A percentile compares a stretch with the other conserved stretches of the same genome.
These are phyloP conservation scores for Eilema griseolum DNA, from an alignment of 2,888 invertebrate genomes.

Conservation along the genomic window DNA sequence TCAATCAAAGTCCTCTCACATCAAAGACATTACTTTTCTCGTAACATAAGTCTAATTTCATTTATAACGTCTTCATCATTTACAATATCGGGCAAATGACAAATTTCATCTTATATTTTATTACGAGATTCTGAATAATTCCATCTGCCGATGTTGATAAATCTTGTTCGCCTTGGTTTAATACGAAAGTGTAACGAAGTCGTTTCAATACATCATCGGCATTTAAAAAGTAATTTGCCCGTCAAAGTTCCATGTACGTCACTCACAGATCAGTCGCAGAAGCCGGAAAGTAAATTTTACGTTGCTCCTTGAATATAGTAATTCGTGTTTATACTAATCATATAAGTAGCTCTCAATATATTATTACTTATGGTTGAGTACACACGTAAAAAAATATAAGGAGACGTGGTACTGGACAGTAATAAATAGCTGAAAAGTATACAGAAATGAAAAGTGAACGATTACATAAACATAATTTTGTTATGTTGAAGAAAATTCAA, in stretches of 20 bases:
- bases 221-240: constrained; percentile 46
- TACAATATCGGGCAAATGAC: neutral
- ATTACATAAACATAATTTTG: neutral
- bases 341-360: neutral
- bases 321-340: constrained; percentile 18
- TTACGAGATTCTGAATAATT: constrained; percentile 12
- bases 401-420: neutral
- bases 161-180: constrained; percentile 23
- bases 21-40: neutral
- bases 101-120: neutral
- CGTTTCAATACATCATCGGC: constrained; percentile 14
- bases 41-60: constrained; percentile 1
- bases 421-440: neutral
- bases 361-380: neutral
- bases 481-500: too few species aligned
- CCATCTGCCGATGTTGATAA: constrained; percentile 3
- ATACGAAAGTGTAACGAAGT: constrained; percentile 27
- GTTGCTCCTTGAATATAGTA: constrained; percentile 21
- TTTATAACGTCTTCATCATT: constrained; percentile 1
- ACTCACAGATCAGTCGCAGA: constrained; percentile 32
- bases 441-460: neutral
- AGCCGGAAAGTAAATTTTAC: constrained; percentile 32
- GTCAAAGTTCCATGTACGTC: constrained; percentile 25
- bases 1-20: constrained; percentile 1
- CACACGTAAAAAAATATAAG: neutral